phyloP scores from a whole-genome alignment of 2,797 vertebrate genomes.

The Aselliscus stoliczkanus region DNA sequence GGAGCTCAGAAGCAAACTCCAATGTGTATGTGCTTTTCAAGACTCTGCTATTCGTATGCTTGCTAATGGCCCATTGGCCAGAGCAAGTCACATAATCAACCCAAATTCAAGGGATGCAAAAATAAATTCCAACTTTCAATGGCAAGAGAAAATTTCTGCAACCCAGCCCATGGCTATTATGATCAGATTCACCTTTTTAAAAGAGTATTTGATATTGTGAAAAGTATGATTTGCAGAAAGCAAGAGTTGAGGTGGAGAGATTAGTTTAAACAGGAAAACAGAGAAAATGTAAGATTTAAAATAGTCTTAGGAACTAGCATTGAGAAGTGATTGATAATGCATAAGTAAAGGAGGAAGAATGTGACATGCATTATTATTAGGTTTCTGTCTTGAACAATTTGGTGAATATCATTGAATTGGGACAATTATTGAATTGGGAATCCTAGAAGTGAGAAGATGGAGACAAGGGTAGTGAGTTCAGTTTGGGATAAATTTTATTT shows the following conservation, averaged over 20 bases:
- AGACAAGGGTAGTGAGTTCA: constrained; percentile 16
- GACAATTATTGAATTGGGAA: background rate
- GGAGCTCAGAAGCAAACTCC: background rate
- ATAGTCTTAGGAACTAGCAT: background rate
- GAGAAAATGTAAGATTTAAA: constrained; percentile 4
- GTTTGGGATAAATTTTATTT: constrained; percentile 19
- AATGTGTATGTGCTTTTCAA: background rate
- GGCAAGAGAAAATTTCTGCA: background rate
- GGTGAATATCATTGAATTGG: background rate
- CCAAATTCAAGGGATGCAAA: background rate
- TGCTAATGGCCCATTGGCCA: background rate
- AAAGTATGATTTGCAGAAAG: background rate
- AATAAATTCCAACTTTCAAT: background rate
- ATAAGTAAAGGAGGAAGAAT: background rate
- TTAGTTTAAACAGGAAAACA: background rate
- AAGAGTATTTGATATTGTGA: background rate
- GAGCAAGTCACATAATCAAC: background rate
- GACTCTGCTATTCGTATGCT: background rate
- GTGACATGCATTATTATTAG: background rate
- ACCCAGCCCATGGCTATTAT: background rate
- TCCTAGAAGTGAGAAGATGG: background rate
- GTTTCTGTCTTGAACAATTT: background rate
- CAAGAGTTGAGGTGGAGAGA: background rate
- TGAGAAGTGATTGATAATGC: background rate
- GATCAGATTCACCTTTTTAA: background rate